phyloP scores from a whole-genome alignment of 2,113 vertebrate genomes.

The Nothoprocta perdicaria region DNA sequence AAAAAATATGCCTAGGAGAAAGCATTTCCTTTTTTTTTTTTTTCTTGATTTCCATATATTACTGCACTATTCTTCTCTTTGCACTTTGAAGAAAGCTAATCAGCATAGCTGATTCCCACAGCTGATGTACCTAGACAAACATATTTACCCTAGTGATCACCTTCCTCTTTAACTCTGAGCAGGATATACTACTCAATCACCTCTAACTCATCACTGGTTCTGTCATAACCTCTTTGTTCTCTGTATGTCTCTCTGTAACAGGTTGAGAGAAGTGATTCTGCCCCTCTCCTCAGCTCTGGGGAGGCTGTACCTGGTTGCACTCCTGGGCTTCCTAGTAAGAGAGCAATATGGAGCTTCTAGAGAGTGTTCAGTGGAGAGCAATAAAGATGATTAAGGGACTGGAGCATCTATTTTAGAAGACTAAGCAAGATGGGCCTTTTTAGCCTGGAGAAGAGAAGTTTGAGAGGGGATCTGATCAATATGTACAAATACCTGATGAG shows the following conservation, averaged over 20 bases:
- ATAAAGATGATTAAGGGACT: no score
- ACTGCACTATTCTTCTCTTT: neutral
- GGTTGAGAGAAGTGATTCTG: no score
- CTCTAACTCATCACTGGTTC: neutral
- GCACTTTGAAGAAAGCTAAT: neutral
- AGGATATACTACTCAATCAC: neutral
- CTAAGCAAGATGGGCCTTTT: no score
- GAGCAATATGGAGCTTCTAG: no score
- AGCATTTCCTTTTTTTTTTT: neutral
- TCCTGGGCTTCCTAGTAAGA: no score
- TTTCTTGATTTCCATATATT: neutral
- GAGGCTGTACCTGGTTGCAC: no score
- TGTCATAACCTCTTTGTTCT: neutral
- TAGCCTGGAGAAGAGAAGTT: no score
- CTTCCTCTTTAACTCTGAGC: neutral
- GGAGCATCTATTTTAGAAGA: no score
- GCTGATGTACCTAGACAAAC: neutral
- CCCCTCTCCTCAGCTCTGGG: no score
- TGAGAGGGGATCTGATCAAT: no score
- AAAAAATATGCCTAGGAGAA: neutral
- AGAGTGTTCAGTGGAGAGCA: no score
- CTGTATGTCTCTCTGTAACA: neutral
- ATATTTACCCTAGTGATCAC: neutral
- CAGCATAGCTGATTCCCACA: neutral
- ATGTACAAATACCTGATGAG: no score